Percentiles rank a stretch among this genome's conserved stretches.
These are phyloP conservation scores for Caenorhabditis parvicauda DNA, from an alignment of 2,888 invertebrate genomes.

Conservation along the genomic window DNA sequence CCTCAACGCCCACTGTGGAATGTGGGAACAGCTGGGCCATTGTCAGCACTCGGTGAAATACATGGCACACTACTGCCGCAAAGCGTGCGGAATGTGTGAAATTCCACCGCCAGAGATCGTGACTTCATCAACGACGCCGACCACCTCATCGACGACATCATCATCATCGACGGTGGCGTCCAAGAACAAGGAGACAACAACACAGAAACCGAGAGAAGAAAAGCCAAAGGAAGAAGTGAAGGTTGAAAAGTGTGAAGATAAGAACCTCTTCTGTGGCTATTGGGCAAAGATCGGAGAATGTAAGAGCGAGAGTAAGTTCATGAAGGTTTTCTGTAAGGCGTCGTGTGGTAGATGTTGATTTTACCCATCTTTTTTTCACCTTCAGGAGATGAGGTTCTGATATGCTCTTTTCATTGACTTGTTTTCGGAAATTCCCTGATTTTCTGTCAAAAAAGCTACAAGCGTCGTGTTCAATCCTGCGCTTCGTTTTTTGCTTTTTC, in stretches of 20 bases:
- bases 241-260: slow-evolving; percentile 45
- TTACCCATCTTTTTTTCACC: no score
- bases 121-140: background rate
- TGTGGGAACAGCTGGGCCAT: slow-evolving; percentile 63
- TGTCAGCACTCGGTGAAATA: slow-evolving; percentile 62
- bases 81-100: slow-evolving; percentile 36
- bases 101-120: slow-evolving; percentile 11
- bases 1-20: slow-evolving; percentile 62
- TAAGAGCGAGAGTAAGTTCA: slow-evolving; percentile 61
- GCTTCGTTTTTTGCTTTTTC: no score
- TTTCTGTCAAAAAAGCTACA: no score
- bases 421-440: no score
- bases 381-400: no score
- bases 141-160: slow-evolving; percentile 3
- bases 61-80: slow-evolving; percentile 62
- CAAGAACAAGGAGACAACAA: slow-evolving; percentile 9
- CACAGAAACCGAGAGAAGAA: slow-evolving; percentile 9
- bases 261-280: slow-evolving; percentile 63
- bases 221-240: slow-evolving; percentile 16
- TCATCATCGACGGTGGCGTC: background rate
- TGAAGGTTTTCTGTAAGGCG: slow-evolving; percentile 58
- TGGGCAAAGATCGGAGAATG: slow-evolving; percentile 63
- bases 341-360: slow-evolving; percentile 37
- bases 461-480: no score
- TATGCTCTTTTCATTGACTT: no score